Base-by-base conservation (phyloP, 2,797 vertebrate species). In the Notamacropus eugenii region DNA sequence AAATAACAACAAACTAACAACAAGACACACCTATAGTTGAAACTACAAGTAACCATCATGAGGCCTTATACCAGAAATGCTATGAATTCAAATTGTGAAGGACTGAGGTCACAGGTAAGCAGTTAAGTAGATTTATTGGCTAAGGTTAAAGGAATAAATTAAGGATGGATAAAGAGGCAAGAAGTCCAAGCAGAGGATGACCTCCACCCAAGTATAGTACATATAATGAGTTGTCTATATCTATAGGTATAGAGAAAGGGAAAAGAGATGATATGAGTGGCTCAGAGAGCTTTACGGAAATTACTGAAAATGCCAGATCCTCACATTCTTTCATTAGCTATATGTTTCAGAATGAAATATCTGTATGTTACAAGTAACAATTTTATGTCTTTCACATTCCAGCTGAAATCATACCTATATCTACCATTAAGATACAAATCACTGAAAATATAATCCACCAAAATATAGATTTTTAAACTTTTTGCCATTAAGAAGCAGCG, bases 391-490 rank as follows among this genome's bases (percentile, higher is more conserved):
- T 94, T 94, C 29, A 87, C 3, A 58, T 95, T 90, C 10, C 29
- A 93, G 67, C 3, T 93, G 56, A 56, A 94, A 74, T 94, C 92
- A 92, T 28, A 95, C 19, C n/a, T 5, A 50, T 82, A 40, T 94
- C 55, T 96, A 12, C 46, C 27, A 82, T 29, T 93, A 74, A 10
- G 22, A 57, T 22, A 56, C 87, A 90, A 10, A 54, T 3, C 3
- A 9, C 34, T 90, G 55, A 93, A 96, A 90, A 93, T 55, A 94
- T 16, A 93, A 14, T 19, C 87, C 4, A 59, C 59, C 95, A 96
- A 96, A 96, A 59, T 92, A 90, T 54, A 56, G 91, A 74, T 93
- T 97, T 96, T 97, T 94, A 96, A 95, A 97, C 90, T 93, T 97
- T 94, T 94, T 62, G 92, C 96, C 46, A 94, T 96, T 93, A 94